A percentile compares a stretch with the other conserved stretches of the same genome.
phyloP scores from a whole-genome alignment of 2,797 vertebrate genomes.

The Chloroceryle inda region DNA sequence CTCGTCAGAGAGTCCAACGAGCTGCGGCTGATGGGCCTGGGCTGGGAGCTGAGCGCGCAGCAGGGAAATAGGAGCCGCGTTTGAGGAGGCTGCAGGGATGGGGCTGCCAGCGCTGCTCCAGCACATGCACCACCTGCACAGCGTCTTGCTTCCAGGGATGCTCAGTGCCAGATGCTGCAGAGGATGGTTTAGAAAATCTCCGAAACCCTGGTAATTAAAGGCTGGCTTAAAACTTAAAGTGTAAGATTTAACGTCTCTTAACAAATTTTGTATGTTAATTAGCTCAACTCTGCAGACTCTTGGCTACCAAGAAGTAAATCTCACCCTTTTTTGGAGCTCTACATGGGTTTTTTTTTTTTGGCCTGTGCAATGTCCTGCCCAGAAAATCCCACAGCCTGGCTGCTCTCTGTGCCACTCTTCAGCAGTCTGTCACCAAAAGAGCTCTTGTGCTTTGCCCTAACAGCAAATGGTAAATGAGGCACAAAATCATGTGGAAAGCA shows the following conservation, averaged over 20 bases:
- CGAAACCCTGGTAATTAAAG: neutral
- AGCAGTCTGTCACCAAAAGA: neutral
- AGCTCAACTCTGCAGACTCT: neutral
- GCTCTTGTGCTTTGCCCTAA: neutral
- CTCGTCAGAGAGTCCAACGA: neutral
- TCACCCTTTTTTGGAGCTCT: neutral
- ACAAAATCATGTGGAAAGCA: neutral
- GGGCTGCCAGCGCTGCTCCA: neutral
- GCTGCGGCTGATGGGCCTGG: neutral
- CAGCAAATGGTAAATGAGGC: neutral
- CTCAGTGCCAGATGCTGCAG: neutral
- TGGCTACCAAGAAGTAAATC: neutral
- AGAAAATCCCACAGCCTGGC: neutral
- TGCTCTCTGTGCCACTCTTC: neutral
- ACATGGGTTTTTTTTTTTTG: neutral
- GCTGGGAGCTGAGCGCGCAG: neutral
- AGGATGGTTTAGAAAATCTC: neutral
- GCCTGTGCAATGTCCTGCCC: neutral
- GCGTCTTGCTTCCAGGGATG: neutral
- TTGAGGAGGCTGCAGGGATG: neutral
- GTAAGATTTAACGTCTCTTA: neutral
- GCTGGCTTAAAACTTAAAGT: neutral
- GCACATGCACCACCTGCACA: neutral
- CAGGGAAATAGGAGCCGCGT: rapidly evolving
- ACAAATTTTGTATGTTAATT: neutral